Conservation (phyloP, 35 echinoderm and acorn worm species). For the Hemicentrotus pulcherrimus region DNA sequence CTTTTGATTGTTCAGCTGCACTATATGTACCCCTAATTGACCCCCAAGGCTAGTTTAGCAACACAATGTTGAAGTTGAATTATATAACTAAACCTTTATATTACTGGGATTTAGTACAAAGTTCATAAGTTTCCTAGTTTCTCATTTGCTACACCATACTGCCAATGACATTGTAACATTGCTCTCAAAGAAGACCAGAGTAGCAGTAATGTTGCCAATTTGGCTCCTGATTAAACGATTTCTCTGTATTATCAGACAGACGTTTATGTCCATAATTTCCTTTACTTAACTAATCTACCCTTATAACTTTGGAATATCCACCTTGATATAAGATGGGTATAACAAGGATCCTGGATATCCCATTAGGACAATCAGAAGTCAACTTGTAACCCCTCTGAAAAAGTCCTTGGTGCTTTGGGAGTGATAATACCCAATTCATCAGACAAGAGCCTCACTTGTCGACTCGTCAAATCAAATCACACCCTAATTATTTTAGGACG, state of each 20-base stretch:
- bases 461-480: not conserved
- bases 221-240: not conserved
- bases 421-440: not conserved
- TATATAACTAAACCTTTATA: not conserved
- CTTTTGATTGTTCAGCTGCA: not conserved
- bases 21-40: not conserved
- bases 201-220: not conserved
- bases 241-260: not conserved
- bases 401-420: not conserved
- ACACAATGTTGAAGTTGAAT: not conserved
- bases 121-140: not conserved
- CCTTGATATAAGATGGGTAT: no score
- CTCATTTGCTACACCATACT: not conserved
- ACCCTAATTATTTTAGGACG: not conserved
- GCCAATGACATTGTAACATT: not conserved
- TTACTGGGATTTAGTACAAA: not conserved
- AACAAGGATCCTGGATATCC: not conserved
- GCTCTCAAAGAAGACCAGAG: not conserved
- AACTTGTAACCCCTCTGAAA: not conserved
- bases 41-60: not conserved
- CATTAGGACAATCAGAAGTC: not conserved
- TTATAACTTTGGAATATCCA: not conserved
- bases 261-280: not conserved
- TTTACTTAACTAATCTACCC: not conserved
- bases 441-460: constrained; percentile 1